A percentile compares a stretch with the other conserved stretches of the same genome.
Evolutionary conservation across 2,113 vertebrate species (phyloP).

Genomic region (Felis chaus): DNA sequence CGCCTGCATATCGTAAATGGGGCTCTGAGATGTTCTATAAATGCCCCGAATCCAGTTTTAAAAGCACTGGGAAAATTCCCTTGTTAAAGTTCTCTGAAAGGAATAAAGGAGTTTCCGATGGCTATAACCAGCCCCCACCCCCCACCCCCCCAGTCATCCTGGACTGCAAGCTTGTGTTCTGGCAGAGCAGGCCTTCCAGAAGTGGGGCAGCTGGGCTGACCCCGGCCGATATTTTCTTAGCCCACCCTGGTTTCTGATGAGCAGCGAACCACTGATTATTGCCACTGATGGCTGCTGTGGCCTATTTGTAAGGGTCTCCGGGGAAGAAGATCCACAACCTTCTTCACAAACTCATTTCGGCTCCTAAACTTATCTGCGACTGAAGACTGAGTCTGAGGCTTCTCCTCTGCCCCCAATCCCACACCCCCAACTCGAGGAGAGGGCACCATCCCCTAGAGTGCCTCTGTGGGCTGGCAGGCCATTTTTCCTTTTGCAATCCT

Average conservation of each 20-base stretch:
- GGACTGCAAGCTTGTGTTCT: background rate
- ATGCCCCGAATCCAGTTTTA: background rate
- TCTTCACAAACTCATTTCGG: slow-evolving; percentile 59
- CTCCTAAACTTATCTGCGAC: background rate
- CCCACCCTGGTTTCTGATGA: slow-evolving; percentile 58
- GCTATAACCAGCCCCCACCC: background rate
- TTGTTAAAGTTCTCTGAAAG: background rate
- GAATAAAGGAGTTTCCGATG: background rate
- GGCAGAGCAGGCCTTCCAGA: background rate
- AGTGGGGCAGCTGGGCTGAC: slow-evolving; percentile 43
- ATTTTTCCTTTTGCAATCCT: background rate
- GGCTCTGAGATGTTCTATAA: background rate
- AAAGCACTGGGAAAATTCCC: background rate
- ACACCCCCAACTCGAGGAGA: background rate
- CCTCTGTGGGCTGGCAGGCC: background rate
- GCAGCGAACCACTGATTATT: slow-evolving; percentile 65
- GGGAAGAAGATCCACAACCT: slow-evolving; percentile 27
- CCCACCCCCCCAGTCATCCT: background rate
- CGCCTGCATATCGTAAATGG: background rate
- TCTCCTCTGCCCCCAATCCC: background rate
- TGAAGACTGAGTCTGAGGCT: background rate
- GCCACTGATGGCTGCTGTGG: background rate
- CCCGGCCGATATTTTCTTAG: background rate
- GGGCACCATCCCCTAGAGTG: fast-evolving
- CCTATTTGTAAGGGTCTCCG: slow-evolving; percentile 28